These are phyloP conservation scores for Apomyelois bistriatella DNA, from an alignment of 2,888 invertebrate species.

Conservation along the genomic window DNA sequence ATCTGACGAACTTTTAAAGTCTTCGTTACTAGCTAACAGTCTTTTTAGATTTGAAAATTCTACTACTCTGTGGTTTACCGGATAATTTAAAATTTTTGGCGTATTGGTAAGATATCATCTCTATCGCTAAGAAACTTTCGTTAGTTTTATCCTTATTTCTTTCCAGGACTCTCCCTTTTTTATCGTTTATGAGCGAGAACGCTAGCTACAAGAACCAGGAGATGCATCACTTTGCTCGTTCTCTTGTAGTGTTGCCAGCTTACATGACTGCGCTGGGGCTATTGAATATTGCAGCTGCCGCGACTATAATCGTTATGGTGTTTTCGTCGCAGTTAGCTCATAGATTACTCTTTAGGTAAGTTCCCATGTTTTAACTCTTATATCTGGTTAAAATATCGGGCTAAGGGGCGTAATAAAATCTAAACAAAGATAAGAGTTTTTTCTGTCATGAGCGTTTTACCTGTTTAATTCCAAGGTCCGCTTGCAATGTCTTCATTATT, in stretches of 20 bases:
- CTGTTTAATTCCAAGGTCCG: no score
- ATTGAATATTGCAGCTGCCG: slow-evolving; percentile 75
- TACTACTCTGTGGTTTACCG: no score
- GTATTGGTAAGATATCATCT: no score
- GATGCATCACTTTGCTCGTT: slow-evolving; percentile 62
- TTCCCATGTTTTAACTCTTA: neutral
- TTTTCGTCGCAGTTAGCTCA: slow-evolving; percentile 86
- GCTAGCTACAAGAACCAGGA: slow-evolving; percentile 57
- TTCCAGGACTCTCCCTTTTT: slow-evolving; percentile 51
- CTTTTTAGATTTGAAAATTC: no score
- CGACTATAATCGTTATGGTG: slow-evolving; percentile 77
- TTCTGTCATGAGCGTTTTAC: no score
- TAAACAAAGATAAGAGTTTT: no score
- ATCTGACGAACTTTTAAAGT: no score
- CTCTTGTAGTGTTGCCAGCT: slow-evolving; percentile 78
- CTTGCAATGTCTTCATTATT: no score
- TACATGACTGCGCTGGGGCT: slow-evolving; percentile 83
- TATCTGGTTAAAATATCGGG: neutral
- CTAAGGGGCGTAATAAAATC: no score
- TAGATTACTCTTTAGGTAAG: slow-evolving; percentile 82
- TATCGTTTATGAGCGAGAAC: slow-evolving; percentile 48
- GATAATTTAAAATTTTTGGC: no score
- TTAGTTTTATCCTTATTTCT: neutral
- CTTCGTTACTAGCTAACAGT: no score
- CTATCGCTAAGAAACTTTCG: no score